Evolutionary conservation across 2,888 invertebrate species (phyloP), one percentile per base, ranked within the genome.

Genomic region (Leptopilina myrica): DNA sequence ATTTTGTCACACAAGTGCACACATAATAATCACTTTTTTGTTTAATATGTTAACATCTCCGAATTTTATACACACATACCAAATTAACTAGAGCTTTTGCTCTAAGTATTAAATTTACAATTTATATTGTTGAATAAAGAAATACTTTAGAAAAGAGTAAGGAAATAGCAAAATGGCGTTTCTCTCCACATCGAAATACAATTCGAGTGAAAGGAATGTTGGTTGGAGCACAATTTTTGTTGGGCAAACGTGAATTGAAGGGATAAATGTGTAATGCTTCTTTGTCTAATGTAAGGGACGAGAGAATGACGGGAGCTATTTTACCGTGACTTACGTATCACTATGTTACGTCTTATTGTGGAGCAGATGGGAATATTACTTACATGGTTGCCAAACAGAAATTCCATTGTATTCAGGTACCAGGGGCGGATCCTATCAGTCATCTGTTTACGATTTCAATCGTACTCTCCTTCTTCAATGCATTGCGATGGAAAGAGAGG

Each of bases 101-200:
- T 62, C 62, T 20, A 20, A 62, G 5, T 20, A 9, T 15, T 62
- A 62, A 62, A 62, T 62, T 62, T 62, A 62, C 62, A 62, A 62
- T 62, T 62, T 62, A 62, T 20, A 20, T 1, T 20, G 62, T 62
- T 62, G 15, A 33, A 20, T 62, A 62, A 62, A 62, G 62, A 62
- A 62, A 20, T 62, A 62, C 62, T 62, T 62, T 62, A 9, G 62
- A 62, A 62, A 62, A 62, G 62, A 62, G 62, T 62, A 62, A 62
- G 62, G 62, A 62, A 62, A 62, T 62, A 62, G 62, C 62, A 62
- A 62, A 62, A 62, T 62, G 62, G 62, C 62, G 62, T 62, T 62
- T 62, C 62, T 62, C 20, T 20, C 62, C 62, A 62, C 62, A 62
- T 59, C 62, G 62, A 62, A 62, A 62, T 62, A 62, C 62, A 62